Evolutionary conservation across 2,113 vertebrate species (phyloP).

Genomic region (Archilochus colubris): DNA sequence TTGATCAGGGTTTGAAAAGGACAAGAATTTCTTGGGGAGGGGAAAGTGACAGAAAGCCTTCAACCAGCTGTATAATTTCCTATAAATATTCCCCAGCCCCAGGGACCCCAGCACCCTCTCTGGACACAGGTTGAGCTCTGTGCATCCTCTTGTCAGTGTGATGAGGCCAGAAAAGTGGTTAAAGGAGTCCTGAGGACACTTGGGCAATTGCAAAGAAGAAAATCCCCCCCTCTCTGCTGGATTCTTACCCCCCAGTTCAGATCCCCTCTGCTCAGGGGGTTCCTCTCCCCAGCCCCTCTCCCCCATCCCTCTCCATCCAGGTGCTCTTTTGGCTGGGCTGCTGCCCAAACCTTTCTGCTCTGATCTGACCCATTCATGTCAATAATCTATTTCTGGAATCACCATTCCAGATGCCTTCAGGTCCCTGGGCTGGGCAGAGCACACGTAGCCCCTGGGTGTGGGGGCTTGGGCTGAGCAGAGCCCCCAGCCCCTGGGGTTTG

Average conservation of each 20-base stretch:
- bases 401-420: conserved; percentile 5
- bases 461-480: no score
- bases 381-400: background rate
- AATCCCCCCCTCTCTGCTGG: fast-evolving
- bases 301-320: background rate
- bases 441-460: background rate
- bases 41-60: background rate
- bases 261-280: fast-evolving
- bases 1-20: background rate
- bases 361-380: background rate
- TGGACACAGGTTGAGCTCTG: fast-evolving
- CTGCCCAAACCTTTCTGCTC: background rate
- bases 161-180: background rate
- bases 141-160: background rate
- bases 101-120: background rate
- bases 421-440: background rate
- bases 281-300: background rate
- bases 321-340: background rate
- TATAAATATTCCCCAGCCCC: background rate
- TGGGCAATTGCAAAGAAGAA: background rate
- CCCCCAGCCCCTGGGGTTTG: background rate
- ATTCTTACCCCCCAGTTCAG: background rate
- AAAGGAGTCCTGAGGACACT: background rate
- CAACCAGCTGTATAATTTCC: background rate
- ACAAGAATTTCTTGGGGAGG: background rate